phyloP scores from a whole-genome alignment of 2,797 vertebrate genomes.

The Protonibea diacanthus region DNA sequence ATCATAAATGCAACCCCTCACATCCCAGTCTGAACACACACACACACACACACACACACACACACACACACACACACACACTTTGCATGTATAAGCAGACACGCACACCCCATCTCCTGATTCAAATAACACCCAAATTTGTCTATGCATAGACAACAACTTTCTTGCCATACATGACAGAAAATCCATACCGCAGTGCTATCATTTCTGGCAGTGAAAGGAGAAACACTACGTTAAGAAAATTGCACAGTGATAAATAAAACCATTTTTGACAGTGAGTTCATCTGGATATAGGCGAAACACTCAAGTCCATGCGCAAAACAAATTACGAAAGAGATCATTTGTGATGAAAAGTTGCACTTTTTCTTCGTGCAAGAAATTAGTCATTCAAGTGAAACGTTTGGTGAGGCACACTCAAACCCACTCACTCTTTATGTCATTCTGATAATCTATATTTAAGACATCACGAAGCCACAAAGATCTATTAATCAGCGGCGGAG shows the following conservation, averaged over 20 bases:
- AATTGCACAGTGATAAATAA: constrained; percentile 18
- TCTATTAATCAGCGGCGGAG: constrained; percentile 59
- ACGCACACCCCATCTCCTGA: constrained; percentile 26
- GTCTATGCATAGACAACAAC: constrained; percentile 39
- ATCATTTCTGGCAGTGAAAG: constrained; percentile 1
- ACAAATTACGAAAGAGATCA: not conserved
- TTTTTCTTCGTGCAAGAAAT: not conserved
- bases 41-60: constrained; percentile 28
- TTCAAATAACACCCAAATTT: constrained; percentile 36
- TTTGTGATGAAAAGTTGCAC: not conserved
- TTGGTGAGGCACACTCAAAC: constrained; percentile 15
- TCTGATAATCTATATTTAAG: constrained; percentile 18
- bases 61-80: constrained; percentile 41
- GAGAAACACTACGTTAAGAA: constrained; percentile 1
- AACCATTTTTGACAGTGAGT: constrained; percentile 23
- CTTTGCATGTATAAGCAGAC: constrained; percentile 55
- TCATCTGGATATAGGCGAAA: constrained; percentile 18
- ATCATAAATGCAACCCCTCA: constrained; percentile 88
- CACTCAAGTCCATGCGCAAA: not conserved
- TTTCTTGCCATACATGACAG: constrained; percentile 35
- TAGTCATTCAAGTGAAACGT: not conserved
- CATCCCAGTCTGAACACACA: constrained; percentile 63
- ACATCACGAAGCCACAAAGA: constrained; percentile 15
- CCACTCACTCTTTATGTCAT: constrained; percentile 12
- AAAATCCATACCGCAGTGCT: constrained; percentile 46